Conservation (phyloP, 2,888 invertebrate species). For the Hypomecis atomaria region DNA sequence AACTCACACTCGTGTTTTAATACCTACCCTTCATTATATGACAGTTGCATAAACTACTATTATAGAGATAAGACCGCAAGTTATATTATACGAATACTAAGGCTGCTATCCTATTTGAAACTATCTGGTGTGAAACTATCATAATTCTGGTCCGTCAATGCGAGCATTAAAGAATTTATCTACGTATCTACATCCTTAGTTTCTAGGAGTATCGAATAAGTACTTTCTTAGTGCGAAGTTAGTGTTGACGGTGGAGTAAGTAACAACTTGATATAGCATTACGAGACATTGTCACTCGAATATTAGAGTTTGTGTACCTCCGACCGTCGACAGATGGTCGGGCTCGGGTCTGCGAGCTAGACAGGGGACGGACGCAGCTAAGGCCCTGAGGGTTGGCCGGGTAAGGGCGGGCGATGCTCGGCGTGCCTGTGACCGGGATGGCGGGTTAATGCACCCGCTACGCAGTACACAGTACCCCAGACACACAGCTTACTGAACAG, state of each 20-base stretch:
- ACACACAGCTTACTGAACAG: slow-evolving; percentile 33
- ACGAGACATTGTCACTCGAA: slow-evolving; percentile 21
- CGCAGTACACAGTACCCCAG: slow-evolving; percentile 40
- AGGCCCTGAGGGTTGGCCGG: slow-evolving; percentile 58
- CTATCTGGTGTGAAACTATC: too few relatives aligned
- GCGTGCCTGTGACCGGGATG: slow-evolving; percentile 49
- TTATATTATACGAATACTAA: too few relatives aligned
- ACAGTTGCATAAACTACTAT: too few relatives aligned
- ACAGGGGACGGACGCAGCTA: slow-evolving; percentile 62
- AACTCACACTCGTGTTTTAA: too few relatives aligned
- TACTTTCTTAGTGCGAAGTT: not conserved
- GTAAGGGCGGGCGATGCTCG: slow-evolving; percentile 53
- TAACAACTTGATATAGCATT: not conserved
- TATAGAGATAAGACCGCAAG: too few relatives aligned
- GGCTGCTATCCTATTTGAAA: too few relatives aligned
- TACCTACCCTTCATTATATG: too few relatives aligned
- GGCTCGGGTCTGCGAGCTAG: slow-evolving; percentile 50
- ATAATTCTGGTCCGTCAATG: too few relatives aligned
- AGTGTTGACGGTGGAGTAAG: not conserved
- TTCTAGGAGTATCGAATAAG: not conserved
- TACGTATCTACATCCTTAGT: too few relatives aligned
- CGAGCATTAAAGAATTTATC: too few relatives aligned
- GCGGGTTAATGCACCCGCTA: slow-evolving; percentile 55
- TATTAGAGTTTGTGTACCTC: slow-evolving; percentile 26
- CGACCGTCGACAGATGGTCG: slow-evolving; percentile 37